These are phyloP conservation scores for Fratercula arctica DNA, from an alignment of 2,797 vertebrate genomes.

Conservation along the genomic window DNA sequence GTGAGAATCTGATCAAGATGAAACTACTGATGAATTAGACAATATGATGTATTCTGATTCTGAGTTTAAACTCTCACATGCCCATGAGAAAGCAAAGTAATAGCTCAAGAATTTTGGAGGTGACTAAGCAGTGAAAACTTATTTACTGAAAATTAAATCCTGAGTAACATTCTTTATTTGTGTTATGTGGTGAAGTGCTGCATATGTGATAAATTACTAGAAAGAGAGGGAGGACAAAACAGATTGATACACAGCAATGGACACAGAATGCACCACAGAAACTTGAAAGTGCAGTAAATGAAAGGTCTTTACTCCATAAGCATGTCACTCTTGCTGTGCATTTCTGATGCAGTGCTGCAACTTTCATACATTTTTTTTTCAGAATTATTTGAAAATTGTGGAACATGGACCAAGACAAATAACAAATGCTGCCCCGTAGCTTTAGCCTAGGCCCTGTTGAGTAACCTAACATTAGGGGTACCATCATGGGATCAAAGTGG, in stretches of 20 bases:
- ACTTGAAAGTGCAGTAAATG: neutral
- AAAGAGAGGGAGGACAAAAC: neutral
- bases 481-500: neutral
- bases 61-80: neutral
- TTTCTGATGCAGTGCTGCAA: neutral
- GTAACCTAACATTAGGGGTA: neutral
- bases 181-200: neutral
- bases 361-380: neutral
- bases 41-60: neutral
- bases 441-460: neutral
- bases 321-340: neutral
- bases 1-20: neutral
- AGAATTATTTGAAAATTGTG: neutral
- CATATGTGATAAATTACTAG: neutral
- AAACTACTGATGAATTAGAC: neutral
- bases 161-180: neutral
- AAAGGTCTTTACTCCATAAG: neutral
- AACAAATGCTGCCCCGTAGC: neutral
- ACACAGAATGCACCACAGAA: neutral
- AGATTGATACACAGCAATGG: neutral
- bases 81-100: neutral
- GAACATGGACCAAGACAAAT: fast-evolving
- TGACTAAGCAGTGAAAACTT: neutral
- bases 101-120: neutral
- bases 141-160: neutral